Base-by-base conservation (phyloP, 2,113 vertebrate species). In the Pelecanus crispus region DNA sequence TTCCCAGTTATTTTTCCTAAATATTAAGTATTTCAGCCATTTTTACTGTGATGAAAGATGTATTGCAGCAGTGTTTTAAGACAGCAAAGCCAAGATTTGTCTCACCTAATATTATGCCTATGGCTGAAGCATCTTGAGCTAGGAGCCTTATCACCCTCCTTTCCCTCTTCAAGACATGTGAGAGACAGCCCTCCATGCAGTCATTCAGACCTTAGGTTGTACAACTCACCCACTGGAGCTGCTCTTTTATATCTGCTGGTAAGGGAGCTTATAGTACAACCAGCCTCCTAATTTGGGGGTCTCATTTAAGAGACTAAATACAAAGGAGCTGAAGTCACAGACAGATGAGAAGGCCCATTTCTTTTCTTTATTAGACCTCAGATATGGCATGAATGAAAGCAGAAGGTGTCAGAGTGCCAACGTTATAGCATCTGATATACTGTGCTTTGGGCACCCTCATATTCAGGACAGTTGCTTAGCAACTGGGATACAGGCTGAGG, bases 381-480 rank as follows among this genome's bases (percentile, higher is more conserved):
- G 47, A 80, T 59, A 50, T 0, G 1, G 29, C 4, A 7, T 59
- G 80, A 96, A 94, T 94, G 67, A 94, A 93, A 96, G 77, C 75
- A 90, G 16, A 56, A 92, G 55, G 71, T 96, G 90, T 80, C 93
- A 93, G 88, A 86, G 42, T 4, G 10, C 63, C 88, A 90, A 6
- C 67, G 86, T 77, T 94, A 83, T 44, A 95, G 42, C 88, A 90
- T 93, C 68, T 94, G 75, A 92, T 95, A 70, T 42, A 83, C 82
- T 90, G 62, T 83, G 86, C 80, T 94, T 95, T 96, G 90, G 88
- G 55, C 55, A 93, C 68, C 82, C 88, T 93, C 66, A 83, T 70
- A 83, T 81, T 96, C 80, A 95, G 86, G 90, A 74, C 72, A 93
- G 96, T 97, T 96, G 93, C 92, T 94, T 95, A 96, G 92, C 95